Base-by-base conservation (phyloP, 2,113 vertebrate species). In the Neodontobutis hainanensis region DNA sequence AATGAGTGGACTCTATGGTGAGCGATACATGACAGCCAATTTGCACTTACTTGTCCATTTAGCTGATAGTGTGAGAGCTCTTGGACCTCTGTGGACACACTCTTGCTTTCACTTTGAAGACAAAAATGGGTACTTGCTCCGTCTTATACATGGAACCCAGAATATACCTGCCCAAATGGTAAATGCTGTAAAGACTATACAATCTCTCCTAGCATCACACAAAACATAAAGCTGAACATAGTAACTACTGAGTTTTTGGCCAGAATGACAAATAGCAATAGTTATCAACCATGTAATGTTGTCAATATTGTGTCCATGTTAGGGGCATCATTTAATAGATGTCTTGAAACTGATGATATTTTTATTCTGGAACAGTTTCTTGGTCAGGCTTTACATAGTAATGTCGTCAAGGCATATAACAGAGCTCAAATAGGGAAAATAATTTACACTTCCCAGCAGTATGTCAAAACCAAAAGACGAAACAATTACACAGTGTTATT, bases 361-460 rank as follows among this genome's bases (percentile, higher is more conserved):
- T 51, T 11, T 42, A n/a, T 50, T 44, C 0, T 70, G 45, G 57
- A 78, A 68, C 52, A 48, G 35, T 44, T 36, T 68, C 8, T 57
- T 61, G 75, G 75, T 59, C 64, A 73, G 2, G 2, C 15, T 8
- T 46, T 61, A 38, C 10, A 59, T 53, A 63, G 11, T 71, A 76
- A 68, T 47, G 34, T 57, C 19, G 72, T 71, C 5, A 71, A 36
- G 57, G 45, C 42, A 65, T 73, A 40, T 65, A 50, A 55, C 48
- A 73, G 61, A 53, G 61, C 65, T 48, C 65, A 73, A 73, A 34
- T 75, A 35, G 53, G 53, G 44, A 68, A 47, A 56, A 57, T 2
- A 8, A 5, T 45, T 66, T 42, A 44, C 70, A 68, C 73, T 35
- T 68, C 65, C 14, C 62, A 43, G n/a, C 44, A 68, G 34, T 67